A percentile compares a stretch with the other conserved stretches of the same genome.
Conservation (phyloP, 1,140 invertebrate genomes). For the Pseudoatta argentina region DNA sequence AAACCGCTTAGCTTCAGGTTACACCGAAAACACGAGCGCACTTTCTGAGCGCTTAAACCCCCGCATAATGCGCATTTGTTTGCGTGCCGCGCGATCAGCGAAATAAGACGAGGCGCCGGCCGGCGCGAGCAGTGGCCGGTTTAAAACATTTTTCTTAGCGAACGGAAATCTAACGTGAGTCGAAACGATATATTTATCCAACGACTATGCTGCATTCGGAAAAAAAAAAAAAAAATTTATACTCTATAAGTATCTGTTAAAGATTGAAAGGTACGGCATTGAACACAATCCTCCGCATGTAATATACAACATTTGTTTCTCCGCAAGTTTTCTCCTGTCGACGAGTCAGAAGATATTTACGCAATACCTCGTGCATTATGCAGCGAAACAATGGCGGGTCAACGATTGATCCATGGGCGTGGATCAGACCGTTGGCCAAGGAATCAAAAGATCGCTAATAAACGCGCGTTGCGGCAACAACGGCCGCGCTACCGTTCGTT, state of each 20-base stretch:
- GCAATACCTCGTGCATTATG: conserved; percentile 40
- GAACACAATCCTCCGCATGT: neutral
- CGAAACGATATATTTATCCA: neutral
- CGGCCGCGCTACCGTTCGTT: conserved; percentile 1
- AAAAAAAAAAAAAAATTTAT: neutral
- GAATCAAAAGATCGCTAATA: conserved; percentile 58
- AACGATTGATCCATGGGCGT: conserved; percentile 25
- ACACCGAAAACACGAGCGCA: conserved; percentile 86
- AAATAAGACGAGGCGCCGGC: conserved; percentile 65
- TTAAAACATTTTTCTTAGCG: neutral
- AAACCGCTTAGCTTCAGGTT: conserved; percentile 86
- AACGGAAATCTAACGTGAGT: conserved; percentile 1
- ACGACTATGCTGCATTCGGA: neutral
- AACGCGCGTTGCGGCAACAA: conserved; percentile 58
- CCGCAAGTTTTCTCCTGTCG: neutral
- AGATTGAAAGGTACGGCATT: neutral
- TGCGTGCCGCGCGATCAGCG: conserved; percentile 77
- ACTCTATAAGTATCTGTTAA: neutral
- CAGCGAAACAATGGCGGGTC: conserved; percentile 30
- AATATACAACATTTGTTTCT: neutral
- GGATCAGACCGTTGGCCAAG: conserved; percentile 51
- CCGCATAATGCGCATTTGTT: conserved; percentile 84
- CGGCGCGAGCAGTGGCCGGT: neutral
- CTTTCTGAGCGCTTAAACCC: conserved; percentile 83
- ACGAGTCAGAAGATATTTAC: conserved; percentile 32